A percentile compares a stretch with the other conserved stretches of the same genome.
phyloP scores from a whole-genome alignment of 2,797 vertebrate genomes.

The Schizopygopsis pylzovi region DNA sequence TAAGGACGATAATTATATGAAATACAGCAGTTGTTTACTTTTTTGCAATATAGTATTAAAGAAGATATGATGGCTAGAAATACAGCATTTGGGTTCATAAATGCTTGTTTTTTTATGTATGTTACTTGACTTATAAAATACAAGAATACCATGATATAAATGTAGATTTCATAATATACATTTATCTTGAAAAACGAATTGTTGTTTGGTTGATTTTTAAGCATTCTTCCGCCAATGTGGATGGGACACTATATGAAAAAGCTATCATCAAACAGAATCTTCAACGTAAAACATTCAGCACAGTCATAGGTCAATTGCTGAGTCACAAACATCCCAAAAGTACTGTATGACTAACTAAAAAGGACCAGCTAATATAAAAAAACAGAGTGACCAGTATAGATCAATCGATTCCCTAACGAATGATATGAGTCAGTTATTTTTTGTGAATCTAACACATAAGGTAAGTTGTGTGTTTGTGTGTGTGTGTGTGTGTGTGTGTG shows the following conservation, averaged over 20 bases:
- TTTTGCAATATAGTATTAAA: background rate
- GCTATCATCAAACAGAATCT: too few species aligned
- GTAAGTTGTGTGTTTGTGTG: too few species aligned
- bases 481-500: too few species aligned
- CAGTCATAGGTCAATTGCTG: background rate
- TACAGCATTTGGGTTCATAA: background rate
- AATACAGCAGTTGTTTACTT: background rate
- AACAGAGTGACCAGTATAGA: too few species aligned
- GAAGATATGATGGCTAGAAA: background rate
- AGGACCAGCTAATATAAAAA: too few species aligned
- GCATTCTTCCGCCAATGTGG: background rate
- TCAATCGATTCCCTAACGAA: too few species aligned
- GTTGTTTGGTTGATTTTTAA: background rate
- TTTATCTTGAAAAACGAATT: background rate
- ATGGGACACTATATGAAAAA: background rate
- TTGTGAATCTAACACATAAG: too few species aligned
- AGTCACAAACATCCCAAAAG: too few species aligned
- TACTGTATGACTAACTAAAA: too few species aligned
- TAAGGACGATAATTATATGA: background rate
- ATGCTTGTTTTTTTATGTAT: background rate
- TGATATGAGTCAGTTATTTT: too few species aligned
- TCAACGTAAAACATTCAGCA: background rate
- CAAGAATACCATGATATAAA: background rate
- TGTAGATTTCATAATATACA: background rate
- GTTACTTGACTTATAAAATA: background rate